Evolutionary conservation across 2,113 vertebrate species (phyloP).

Genomic region (Indri indri): DNA sequence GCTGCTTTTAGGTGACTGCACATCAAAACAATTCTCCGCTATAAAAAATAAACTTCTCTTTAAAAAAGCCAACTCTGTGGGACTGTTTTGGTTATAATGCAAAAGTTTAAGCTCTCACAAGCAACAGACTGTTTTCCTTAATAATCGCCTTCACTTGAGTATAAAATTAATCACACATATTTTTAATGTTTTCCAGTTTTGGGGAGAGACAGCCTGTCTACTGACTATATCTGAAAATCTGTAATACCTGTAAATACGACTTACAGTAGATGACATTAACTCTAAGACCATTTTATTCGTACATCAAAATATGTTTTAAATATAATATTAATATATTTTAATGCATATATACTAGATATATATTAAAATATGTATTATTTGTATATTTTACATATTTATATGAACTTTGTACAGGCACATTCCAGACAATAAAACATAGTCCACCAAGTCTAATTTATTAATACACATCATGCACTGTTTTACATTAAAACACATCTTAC

Average conservation of each 20-base stretch:
- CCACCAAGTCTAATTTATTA: not conserved
- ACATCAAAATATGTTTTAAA: not conserved
- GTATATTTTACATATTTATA: not conserved
- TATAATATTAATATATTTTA: not conserved
- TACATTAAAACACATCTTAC: constrained; percentile 41
- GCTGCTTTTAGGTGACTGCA: not conserved
- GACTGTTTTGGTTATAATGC: not conserved
- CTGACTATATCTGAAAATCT: not conserved
- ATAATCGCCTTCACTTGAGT: not conserved
- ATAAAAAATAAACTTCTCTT: constrained; percentile 8
- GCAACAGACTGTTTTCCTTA: not conserved
- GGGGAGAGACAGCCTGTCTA: not conserved
- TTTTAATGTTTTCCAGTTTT: constrained; percentile 39
- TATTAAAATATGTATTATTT: not conserved
- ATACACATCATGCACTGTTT: not conserved
- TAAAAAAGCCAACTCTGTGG: not conserved
- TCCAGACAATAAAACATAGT: constrained; percentile 73
- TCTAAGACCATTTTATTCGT: not conserved
- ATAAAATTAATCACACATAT: not conserved
- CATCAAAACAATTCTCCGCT: not conserved
- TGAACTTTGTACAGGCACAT: constrained; percentile 72
- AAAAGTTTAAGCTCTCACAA: not conserved
- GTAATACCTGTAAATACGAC: not conserved
- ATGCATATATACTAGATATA: not conserved
- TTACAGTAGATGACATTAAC: not conserved